A percentile compares a stretch with the other conserved stretches of the same genome.
Conservation (phyloP, 2,888 invertebrate genomes). For the Plagiodera versicolora region DNA sequence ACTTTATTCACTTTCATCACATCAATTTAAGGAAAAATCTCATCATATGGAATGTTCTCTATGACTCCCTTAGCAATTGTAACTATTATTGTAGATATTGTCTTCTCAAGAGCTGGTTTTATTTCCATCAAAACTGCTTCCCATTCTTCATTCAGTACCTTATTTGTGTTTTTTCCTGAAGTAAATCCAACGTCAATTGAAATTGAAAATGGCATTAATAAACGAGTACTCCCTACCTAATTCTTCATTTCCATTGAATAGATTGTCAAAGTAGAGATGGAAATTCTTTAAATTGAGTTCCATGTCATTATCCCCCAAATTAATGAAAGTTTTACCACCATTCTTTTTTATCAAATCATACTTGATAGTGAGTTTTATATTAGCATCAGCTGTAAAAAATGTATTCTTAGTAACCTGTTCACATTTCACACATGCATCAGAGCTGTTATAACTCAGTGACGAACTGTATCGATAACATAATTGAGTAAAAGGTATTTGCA, state of each 20-base stretch:
- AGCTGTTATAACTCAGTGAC: too few relatives aligned
- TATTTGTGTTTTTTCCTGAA: constrained; percentile 10
- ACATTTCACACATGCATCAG: too few relatives aligned
- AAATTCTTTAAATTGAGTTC: background rate
- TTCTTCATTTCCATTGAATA: constrained; percentile 12
- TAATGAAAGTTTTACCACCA: background rate
- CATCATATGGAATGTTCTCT: background rate
- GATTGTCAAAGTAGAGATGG: background rate
- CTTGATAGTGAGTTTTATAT: background rate
- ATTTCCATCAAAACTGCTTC: background rate
- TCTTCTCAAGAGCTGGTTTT: background rate
- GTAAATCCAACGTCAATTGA: background rate
- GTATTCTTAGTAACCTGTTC: too few relatives aligned
- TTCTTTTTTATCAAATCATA: background rate
- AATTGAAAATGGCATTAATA: too few relatives aligned
- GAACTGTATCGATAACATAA: too few relatives aligned
- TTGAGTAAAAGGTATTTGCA: too few relatives aligned
- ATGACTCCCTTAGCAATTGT: background rate
- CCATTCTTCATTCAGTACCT: constrained; percentile 10
- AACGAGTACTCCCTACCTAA: background rate
- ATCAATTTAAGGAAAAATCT: background rate
- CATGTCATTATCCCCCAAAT: background rate
- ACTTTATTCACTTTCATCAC: background rate
- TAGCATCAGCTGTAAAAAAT: background rate
- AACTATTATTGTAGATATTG: background rate